phyloP scores from a whole-genome alignment of 2,113 vertebrate species.

The Mus spicilegus region DNA sequence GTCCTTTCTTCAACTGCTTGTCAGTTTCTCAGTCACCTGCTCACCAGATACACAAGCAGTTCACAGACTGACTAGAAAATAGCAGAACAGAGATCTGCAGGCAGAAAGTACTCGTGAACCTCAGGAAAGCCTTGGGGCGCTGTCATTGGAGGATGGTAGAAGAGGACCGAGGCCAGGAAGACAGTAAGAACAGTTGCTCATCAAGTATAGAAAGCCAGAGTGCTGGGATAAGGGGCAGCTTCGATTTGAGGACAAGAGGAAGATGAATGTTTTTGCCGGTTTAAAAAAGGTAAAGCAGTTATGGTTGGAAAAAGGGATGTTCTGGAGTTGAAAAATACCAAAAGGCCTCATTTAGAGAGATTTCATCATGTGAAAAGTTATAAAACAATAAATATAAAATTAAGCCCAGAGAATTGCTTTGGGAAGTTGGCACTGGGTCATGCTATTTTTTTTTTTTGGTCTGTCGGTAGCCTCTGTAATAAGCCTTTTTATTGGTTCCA shows the following conservation, averaged over 20 bases:
- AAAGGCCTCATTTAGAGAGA: neutral
- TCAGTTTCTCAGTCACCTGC: neutral
- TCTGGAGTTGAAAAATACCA: slow-evolving; percentile 50
- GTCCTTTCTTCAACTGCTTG: neutral
- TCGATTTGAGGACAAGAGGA: neutral
- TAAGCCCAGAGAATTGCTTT: slow-evolving; percentile 60
- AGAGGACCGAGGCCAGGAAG: neutral
- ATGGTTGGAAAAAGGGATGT: slow-evolving; percentile 41
- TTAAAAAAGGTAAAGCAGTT: neutral
- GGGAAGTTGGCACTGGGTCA: slow-evolving; percentile 55
- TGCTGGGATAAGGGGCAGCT: neutral
- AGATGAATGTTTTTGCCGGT: neutral
- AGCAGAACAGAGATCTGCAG: no score
- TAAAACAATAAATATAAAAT: slow-evolving; percentile 67
- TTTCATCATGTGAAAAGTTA: slow-evolving; percentile 61
- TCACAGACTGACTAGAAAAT: neutral
- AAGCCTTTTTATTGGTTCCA: slow-evolving; percentile 65
- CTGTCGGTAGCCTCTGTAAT: slow-evolving; percentile 66
- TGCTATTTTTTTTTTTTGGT: slow-evolving; percentile 37
- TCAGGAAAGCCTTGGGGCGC: neutral
- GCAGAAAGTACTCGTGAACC: no score
- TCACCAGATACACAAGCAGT: neutral
- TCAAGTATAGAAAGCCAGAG: neutral
- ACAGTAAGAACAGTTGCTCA: neutral
- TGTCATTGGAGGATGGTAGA: neutral